Evolutionary conservation across 2,113 vertebrate genomes (phyloP).

Genomic region (Grus americana): DNA sequence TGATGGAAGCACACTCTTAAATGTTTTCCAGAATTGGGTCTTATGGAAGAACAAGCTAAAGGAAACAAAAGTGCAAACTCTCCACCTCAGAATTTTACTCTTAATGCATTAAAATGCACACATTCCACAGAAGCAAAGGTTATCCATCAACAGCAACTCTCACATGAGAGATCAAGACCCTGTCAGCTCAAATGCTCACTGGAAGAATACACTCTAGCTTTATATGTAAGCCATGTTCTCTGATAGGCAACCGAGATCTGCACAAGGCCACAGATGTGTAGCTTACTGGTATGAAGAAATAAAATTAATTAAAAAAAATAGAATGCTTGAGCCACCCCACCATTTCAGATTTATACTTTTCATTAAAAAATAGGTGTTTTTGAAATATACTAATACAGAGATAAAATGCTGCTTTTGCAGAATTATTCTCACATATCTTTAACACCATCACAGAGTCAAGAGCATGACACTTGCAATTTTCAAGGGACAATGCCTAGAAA

Average conservation of each 20-base stretch:
- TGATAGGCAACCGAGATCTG: conserved; percentile 20
- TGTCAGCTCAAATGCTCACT: conserved; percentile 23
- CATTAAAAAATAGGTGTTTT: not conserved
- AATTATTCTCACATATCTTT: not conserved
- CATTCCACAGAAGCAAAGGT: conserved; percentile 61
- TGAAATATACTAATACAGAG: not conserved
- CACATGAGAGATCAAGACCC: conserved; percentile 56
- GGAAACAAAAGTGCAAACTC: not conserved
- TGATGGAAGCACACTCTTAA: not conserved
- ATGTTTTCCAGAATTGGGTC: not conserved
- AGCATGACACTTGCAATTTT: not conserved
- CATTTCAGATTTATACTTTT: not conserved
- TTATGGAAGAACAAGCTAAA: not conserved
- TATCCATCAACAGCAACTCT: conserved; percentile 68
- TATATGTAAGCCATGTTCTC: conserved; percentile 52
- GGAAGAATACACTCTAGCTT: conserved; percentile 58
- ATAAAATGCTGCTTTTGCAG: not conserved
- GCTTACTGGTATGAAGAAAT: not conserved
- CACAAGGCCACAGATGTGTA: not conserved
- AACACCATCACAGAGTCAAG: not conserved
- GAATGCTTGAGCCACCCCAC: not conserved
- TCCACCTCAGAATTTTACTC: not conserved
- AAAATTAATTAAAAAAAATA: not conserved
- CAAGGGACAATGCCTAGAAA: not conserved
- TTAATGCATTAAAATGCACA: conserved; percentile 29